These are phyloP conservation scores for Epirrita christyi DNA, from an alignment of 2,888 invertebrate genomes.

Conservation along the genomic window DNA sequence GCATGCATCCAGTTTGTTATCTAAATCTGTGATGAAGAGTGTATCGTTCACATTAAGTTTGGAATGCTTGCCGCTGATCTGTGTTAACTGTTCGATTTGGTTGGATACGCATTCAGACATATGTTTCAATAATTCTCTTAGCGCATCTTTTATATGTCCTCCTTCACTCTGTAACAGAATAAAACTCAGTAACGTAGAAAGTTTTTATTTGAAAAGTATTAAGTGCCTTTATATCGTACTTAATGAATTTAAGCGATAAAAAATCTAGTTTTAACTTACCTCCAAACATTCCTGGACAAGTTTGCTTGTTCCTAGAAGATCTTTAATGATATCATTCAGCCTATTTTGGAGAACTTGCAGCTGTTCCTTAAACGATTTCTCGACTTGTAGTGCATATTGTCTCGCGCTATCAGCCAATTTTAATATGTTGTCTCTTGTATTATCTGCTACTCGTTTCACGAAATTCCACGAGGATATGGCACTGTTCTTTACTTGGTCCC, in stretches of 20 bases:
- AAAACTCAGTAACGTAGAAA: not conserved
- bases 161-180: conserved; percentile 49
- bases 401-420: conserved; percentile 47
- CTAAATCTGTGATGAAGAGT: conserved; percentile 43
- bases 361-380: conserved; percentile 40
- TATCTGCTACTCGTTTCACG: conserved; percentile 48
- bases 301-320: conserved; percentile 43
- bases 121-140: conserved; percentile 43
- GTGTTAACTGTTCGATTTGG: conserved; percentile 38
- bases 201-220: too few species aligned
- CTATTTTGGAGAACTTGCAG: conserved; percentile 44
- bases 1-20: conserved; percentile 49
- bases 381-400: conserved; percentile 43
- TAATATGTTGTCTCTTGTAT: conserved; percentile 47
- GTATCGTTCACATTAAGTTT: conserved; percentile 42
- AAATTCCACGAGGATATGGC: conserved; percentile 49
- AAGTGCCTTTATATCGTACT: too few species aligned
- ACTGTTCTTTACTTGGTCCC: conserved; percentile 50
- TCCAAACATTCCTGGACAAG: conserved; percentile 50
- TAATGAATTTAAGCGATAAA: too few species aligned
- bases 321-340: conserved; percentile 41
- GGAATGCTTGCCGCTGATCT: conserved; percentile 31
- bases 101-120: conserved; percentile 49
- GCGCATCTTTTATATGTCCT: conserved; percentile 42
- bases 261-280: too few species aligned